phyloP scores from a whole-genome alignment of 2,888 invertebrate genomes.

The Ctena decussata region DNA sequence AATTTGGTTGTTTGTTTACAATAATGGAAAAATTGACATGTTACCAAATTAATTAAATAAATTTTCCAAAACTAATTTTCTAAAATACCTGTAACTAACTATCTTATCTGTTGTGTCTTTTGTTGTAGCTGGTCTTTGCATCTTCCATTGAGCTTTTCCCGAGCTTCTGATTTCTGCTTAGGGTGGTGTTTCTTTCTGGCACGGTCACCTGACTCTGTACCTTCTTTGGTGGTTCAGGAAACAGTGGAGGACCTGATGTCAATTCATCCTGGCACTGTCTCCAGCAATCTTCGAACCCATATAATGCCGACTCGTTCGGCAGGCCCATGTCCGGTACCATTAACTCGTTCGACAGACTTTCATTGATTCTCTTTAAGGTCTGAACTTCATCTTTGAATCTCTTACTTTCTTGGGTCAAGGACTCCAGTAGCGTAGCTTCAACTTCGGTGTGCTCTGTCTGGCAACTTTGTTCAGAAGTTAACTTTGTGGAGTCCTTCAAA shows the following conservation, averaged over 20 bases:
- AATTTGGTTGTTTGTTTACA: no score
- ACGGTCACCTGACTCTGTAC: not conserved
- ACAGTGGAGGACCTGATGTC: not conserved
- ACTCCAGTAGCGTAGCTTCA: not conserved
- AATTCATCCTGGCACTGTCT: not conserved
- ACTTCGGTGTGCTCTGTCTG: not conserved
- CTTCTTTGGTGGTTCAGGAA: not conserved
- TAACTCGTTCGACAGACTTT: not conserved
- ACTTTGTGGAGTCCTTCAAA: not conserved
- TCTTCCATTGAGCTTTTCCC: not conserved
- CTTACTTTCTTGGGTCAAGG: not conserved
- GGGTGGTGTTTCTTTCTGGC: not conserved
- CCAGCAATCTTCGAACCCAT: not conserved
- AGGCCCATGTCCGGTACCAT: not conserved
- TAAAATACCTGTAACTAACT: no score
- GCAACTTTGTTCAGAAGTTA: not conserved
- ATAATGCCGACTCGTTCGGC: not conserved
- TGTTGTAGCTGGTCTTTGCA: not conserved
- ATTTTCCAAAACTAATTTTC: no score
- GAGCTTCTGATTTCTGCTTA: not conserved
- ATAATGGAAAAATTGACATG: no score
- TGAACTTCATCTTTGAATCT: not conserved
- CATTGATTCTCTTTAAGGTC: not conserved
- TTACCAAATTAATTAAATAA: no score
- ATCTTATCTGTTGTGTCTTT: not conserved